A percentile compares a stretch with the other conserved stretches of the same genome.
These are phyloP conservation scores for Arctopsyche grandis DNA, from an alignment of 1,140 invertebrate genomes.

Conservation along the genomic window DNA sequence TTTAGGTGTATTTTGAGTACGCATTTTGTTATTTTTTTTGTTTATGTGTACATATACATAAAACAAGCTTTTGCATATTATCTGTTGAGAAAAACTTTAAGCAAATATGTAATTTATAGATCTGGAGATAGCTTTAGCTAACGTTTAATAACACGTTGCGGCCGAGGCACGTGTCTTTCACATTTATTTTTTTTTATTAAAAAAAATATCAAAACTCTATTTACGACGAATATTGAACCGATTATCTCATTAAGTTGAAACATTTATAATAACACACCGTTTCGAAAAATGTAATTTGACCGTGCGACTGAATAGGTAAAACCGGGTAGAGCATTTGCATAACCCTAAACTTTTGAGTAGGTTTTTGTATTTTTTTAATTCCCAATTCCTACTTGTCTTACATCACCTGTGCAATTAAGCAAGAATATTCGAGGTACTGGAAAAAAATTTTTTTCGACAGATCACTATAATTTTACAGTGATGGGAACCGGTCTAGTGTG, in stretches of 20 bases:
- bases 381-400: background rate
- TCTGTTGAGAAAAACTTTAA: background rate
- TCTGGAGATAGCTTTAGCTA: background rate
- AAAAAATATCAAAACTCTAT: background rate
- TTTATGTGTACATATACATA: too few species aligned
- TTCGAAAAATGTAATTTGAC: background rate
- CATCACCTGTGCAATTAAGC: background rate
- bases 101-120: slow-evolving; percentile 15
- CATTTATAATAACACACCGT: background rate
- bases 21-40: too few species aligned
- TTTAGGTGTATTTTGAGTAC: too few species aligned
- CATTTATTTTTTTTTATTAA: too few species aligned
- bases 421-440: background rate
- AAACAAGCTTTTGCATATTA: too few species aligned
- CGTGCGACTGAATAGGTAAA: background rate
- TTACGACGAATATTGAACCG: background rate
- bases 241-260: background rate
- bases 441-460: background rate
- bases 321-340: slow-evolving; percentile 16
- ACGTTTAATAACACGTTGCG: slow-evolving; percentile 16
- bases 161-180: slow-evolving; percentile 6
- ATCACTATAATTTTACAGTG: slow-evolving; percentile 1
- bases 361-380: background rate
- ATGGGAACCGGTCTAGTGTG: slow-evolving; percentile 1
- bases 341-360: background rate